A percentile compares a stretch with the other conserved stretches of the same genome.
These are phyloP conservation scores for Percopsis omiscomaycus DNA, from an alignment of 2,797 vertebrate species.

Conservation along the genomic window DNA sequence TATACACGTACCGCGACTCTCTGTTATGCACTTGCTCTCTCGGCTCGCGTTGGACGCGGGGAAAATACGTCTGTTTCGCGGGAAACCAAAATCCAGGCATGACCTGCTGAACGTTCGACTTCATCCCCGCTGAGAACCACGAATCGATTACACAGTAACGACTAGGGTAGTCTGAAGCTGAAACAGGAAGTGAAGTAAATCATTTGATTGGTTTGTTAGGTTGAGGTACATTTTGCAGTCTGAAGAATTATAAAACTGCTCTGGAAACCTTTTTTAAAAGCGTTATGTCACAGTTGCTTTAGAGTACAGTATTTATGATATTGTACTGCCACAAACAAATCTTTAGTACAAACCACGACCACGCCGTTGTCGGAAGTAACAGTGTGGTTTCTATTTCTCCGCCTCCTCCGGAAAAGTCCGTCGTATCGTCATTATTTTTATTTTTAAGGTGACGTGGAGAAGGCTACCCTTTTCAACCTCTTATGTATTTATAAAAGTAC, in stretches of 20 bases:
- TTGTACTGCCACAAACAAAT: neutral
- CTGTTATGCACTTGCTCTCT: neutral
- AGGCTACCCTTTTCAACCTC: slow-evolving; percentile 22
- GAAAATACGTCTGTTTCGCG: slow-evolving; percentile 65
- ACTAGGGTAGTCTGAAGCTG: slow-evolving; percentile 36
- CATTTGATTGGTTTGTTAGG: slow-evolving; percentile 49
- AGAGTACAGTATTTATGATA: neutral
- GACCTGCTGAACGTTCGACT: slow-evolving; percentile 33
- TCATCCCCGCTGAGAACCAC: fast-evolving
- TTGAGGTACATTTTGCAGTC: slow-evolving; percentile 60
- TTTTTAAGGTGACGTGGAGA: slow-evolving; percentile 80
- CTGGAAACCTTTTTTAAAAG: neutral
- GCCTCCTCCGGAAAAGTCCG: slow-evolving; percentile 76
- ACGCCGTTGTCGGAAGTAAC: fast-evolving
- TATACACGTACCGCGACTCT: slow-evolving; percentile 23
- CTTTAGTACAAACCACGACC: neutral
- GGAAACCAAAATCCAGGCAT: slow-evolving; percentile 67
- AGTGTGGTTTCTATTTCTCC: slow-evolving; percentile 44
- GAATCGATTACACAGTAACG: slow-evolving; percentile 24
- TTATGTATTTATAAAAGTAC: slow-evolving; percentile 43
- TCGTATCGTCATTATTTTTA: slow-evolving; percentile 64
- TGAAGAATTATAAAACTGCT: slow-evolving; percentile 34
- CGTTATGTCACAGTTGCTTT: neutral
- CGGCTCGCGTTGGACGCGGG: slow-evolving; percentile 15
- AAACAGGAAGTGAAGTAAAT: slow-evolving; percentile 8